phyloP scores from a whole-genome alignment of 2,797 vertebrate species.

The Glyptemys insculpta region DNA sequence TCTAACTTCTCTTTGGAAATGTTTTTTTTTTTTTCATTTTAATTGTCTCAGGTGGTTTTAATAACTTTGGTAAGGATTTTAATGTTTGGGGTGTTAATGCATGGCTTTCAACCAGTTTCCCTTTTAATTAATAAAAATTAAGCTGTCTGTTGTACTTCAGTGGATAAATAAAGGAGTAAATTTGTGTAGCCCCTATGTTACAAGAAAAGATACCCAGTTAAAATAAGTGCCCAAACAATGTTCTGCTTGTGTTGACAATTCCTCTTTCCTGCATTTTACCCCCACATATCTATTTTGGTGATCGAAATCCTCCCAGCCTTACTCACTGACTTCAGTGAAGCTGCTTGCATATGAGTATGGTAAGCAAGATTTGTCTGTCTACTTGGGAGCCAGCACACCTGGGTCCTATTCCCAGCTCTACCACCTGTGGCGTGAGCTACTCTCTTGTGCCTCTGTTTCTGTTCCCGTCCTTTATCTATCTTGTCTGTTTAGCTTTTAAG shows the following conservation, averaged over 20 bases:
- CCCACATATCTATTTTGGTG: not conserved
- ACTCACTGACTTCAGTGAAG: conserved; percentile 21
- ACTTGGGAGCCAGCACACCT: not conserved
- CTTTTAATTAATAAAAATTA: conserved; percentile 36
- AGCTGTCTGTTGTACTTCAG: not conserved
- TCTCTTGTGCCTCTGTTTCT: not conserved
- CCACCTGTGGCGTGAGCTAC: not conserved
- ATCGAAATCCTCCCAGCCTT: not conserved
- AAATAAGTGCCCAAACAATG: conserved; percentile 10
- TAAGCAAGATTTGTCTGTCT: not conserved
- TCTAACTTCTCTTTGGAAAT: not conserved
- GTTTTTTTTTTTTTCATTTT: not conserved
- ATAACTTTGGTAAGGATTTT: conserved; percentile 26
- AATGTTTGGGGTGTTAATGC: conserved; percentile 23
- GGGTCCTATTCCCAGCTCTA: not conserved
- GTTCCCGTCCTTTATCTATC: not conserved
- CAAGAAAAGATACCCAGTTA: not conserved
- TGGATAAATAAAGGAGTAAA: not conserved
- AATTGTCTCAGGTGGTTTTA: not conserved
- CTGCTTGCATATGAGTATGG: not conserved
- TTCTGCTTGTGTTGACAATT: not conserved
- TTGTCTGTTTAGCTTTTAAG: not conserved
- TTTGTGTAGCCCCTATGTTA: not conserved
- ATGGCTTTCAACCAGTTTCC: conserved; percentile 33
- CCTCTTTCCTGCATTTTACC: not conserved